Evolutionary conservation across 2,797 vertebrate species (phyloP).

Genomic region (Channallabes apus): DNA sequence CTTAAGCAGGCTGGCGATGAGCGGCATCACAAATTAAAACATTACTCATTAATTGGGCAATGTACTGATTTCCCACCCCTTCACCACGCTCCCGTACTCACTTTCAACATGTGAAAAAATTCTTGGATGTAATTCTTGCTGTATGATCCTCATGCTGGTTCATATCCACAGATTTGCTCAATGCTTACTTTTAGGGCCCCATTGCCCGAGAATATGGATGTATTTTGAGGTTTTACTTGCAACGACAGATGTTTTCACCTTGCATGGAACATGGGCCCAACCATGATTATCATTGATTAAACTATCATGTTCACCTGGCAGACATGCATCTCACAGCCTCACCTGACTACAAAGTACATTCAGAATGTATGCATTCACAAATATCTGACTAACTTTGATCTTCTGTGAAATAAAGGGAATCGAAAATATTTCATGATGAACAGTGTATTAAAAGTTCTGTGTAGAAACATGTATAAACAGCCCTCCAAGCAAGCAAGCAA

Average conservation of each 20-base stretch:
- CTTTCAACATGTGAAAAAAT: neutral
- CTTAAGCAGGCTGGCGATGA: neutral
- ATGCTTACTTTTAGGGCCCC: neutral
- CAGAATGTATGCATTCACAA: neutral
- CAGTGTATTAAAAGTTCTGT: neutral
- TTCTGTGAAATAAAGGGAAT: neutral
- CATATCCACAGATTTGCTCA: neutral
- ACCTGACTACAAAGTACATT: neutral
- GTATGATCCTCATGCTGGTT: neutral
- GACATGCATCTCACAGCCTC: neutral
- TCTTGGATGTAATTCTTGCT: neutral
- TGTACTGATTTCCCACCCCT: neutral
- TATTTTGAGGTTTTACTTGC: neutral
- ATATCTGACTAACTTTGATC: neutral
- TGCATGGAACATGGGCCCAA: neutral
- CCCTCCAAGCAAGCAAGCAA: neutral
- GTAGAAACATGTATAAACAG: neutral
- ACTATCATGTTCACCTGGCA: neutral
- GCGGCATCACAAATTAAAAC: neutral
- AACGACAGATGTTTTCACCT: neutral
- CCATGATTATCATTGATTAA: neutral
- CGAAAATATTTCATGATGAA: neutral
- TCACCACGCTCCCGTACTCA: neutral
- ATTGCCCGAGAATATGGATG: neutral
- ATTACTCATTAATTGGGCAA: neutral